Percentiles rank a stretch among this genome's conserved stretches.
phyloP scores from a whole-genome alignment of 2,113 vertebrate genomes.

The Chelonoidis abingdonii region DNA sequence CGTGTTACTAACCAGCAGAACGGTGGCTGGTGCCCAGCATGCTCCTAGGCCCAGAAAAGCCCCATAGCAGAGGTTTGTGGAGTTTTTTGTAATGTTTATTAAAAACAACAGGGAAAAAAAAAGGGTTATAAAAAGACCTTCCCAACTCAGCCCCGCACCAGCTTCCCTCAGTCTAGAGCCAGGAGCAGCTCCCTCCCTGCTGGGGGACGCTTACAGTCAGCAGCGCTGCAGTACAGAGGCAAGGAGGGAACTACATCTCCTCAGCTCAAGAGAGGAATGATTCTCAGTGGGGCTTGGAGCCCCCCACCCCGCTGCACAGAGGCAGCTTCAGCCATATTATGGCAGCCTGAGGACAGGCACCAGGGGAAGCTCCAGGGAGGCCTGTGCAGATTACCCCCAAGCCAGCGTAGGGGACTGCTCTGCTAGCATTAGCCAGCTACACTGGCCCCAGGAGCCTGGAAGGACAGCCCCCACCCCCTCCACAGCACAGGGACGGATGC shows the following conservation, averaged over 20 bases:
- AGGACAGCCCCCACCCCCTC: not conserved
- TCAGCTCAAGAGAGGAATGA: not conserved
- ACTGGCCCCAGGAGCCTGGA: not conserved
- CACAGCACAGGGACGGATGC: not conserved
- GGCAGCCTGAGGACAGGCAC: too few relatives aligned
- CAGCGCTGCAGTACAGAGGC: too few relatives aligned
- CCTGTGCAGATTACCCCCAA: not conserved
- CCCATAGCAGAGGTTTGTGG: fast-evolving
- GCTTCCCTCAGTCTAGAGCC: not conserved
- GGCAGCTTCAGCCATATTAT: too few relatives aligned
- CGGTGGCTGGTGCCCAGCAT: not conserved
- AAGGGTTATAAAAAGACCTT: not conserved
- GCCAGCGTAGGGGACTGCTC: not conserved
- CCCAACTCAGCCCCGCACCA: not conserved
- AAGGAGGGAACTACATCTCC: not conserved
- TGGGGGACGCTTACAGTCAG: not conserved
- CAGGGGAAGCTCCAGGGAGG: too few relatives aligned
- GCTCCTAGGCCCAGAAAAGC: not conserved
- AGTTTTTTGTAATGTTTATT: conserved; percentile 49
- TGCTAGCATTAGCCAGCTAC: too few relatives aligned
- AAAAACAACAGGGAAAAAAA: conserved; percentile 27
- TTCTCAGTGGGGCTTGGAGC: not conserved
- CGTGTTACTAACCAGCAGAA: too few relatives aligned
- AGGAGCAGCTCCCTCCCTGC: not conserved
- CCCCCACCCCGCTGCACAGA: not conserved